Evolutionary conservation across 2,113 vertebrate genomes (phyloP).

Genomic region (Nyctereutes procyonoides): DNA sequence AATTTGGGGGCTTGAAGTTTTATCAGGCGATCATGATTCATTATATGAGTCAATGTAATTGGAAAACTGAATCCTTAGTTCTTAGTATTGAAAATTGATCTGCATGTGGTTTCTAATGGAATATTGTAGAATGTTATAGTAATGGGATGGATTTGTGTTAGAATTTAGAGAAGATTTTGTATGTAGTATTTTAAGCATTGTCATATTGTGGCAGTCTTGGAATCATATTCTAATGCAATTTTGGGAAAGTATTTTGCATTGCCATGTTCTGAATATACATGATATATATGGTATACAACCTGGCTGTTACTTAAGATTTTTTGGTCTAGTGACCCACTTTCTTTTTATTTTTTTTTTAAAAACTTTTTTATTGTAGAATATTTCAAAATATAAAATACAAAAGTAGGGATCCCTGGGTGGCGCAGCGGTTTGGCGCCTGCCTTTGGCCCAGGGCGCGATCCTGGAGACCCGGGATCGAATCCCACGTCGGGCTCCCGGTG

Average conservation of each 20-base stretch:
- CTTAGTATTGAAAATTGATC: neutral
- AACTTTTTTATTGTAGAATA: neutral
- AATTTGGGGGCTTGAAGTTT: neutral
- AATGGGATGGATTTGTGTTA: neutral
- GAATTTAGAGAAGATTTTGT: neutral
- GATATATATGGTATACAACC: neutral
- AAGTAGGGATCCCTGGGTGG: too few species aligned
- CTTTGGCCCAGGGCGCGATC: too few species aligned
- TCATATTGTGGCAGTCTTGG: slow-evolving; percentile 1
- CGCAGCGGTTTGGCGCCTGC: too few species aligned
- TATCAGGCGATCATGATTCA: neutral
- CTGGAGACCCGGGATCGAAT: too few species aligned
- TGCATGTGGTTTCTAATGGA: neutral
- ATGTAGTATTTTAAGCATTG: neutral
- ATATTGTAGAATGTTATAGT: neutral
- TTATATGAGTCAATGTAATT: neutral
- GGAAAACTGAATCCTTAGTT: slow-evolving; percentile 28
- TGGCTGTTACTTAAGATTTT: neutral
- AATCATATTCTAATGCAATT: neutral
- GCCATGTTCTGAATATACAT: neutral
- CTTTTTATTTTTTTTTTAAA: neutral
- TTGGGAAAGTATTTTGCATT: neutral
- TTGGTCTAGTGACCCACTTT: neutral
- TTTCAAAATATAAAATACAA: neutral
- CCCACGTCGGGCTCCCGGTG: too few species aligned